Conservation (phyloP, 2,888 invertebrate genomes). For the Heliconius charithonia region DNA sequence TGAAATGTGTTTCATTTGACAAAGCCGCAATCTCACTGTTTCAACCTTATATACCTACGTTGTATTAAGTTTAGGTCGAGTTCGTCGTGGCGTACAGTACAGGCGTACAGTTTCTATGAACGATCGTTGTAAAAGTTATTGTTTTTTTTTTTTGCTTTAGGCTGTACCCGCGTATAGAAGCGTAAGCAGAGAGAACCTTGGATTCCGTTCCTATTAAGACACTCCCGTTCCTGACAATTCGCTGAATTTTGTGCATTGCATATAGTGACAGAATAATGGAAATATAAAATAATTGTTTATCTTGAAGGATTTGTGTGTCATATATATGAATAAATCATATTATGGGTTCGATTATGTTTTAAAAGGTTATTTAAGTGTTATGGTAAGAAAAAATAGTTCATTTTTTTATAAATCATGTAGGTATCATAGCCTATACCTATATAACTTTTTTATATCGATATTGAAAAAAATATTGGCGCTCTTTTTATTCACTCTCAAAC, state of each 20-base stretch:
- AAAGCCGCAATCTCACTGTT: neutral
- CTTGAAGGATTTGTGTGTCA: too few species aligned
- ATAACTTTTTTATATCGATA: too few species aligned
- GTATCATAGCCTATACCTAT: too few species aligned
- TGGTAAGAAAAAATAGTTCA: too few species aligned
- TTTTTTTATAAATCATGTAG: too few species aligned
- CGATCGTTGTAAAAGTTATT: neutral
- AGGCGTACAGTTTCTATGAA: neutral
- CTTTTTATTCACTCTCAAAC: too few species aligned
- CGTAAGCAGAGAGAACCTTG: neutral
- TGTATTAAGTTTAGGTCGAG: neutral
- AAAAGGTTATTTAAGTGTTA: too few species aligned
- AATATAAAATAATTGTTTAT: neutral
- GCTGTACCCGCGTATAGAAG: too few species aligned
- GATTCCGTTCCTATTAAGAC: neutral
- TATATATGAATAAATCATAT: too few species aligned
- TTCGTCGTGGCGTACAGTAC: neutral
- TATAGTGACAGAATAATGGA: neutral
- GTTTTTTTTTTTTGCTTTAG: neutral
- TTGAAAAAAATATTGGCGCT: too few species aligned
- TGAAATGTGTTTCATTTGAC: slow-evolving; percentile 6
- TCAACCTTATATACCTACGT: neutral
- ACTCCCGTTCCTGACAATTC: neutral
- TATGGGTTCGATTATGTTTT: too few species aligned
- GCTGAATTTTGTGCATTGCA: neutral